Evolutionary conservation across 2,888 invertebrate genomes (phyloP), one percentile per base, ranked within the genome.

Genomic region (Camptogramma bilineatum): DNA sequence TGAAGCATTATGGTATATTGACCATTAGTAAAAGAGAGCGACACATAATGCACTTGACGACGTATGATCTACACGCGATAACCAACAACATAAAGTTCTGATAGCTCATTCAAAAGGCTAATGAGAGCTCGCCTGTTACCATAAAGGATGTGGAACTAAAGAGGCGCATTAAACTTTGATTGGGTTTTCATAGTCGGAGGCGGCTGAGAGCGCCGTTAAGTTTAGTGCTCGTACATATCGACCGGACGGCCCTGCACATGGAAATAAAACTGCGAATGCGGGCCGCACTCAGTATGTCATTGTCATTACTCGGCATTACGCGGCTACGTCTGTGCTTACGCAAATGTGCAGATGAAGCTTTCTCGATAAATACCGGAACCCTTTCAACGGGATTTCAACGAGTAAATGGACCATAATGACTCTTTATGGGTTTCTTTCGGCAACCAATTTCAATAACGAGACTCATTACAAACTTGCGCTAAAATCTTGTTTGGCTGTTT

Each of bases 81-180:
- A 69, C 64, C 63, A 64, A 58, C 61, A 60, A 55, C 64, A 64
- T 69, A 70, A 65, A 62, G 56, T 24, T 42, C 58, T 50, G 56
- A 58, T 48, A 62, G 62, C 68, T 65, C 64, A 62, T 70, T 73
- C 70, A 67, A 67, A 67, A 69, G 64, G 71, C 73, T 73, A 71
- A 73, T 73, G 69, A 72, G 71, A 64, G 70, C 62, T 70, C 68
- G 73, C 77, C 73, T 78, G 73, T 78, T 76, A 73, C 74, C 78
- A 79, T 79, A 78, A 77, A 80, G 75, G 76, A 77, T 76, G 70
- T 66, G 68, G 73, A 78, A 74, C 78, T 82, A 79, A 83, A 78
- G 76, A 79, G 79, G 73, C 70, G 68, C 82, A 83, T 87, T 87
- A 88, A 87, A 87, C 77, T 89, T 88, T 89, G 87, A 90, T 89